Conservation (phyloP, 2,113 vertebrate genomes). For the Platysternon megacephalum region DNA sequence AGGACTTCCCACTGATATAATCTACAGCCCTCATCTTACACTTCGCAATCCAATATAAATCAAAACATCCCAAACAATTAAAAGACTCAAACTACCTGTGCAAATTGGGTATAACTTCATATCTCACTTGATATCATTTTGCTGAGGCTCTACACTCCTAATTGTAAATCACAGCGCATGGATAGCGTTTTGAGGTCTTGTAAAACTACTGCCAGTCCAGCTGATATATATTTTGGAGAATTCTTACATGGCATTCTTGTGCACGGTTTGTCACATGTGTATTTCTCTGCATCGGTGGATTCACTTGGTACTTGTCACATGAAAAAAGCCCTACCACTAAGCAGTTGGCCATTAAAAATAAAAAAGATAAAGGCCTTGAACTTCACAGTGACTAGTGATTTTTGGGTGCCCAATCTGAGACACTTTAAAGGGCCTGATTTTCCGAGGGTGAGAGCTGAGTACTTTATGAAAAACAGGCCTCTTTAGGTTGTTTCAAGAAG, state of each 20-base stretch:
- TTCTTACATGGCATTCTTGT: accelerated
- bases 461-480: background rate
- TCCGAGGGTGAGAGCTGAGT: background rate
- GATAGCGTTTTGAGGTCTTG: background rate
- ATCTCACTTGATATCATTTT: background rate
- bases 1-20: slow-evolving; percentile 25
- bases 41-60: background rate
- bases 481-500: background rate
- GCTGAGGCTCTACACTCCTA: background rate
- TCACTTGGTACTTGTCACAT: accelerated
- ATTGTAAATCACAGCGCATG: background rate
- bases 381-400: background rate
- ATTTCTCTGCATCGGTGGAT: background rate
- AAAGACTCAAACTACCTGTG: background rate
- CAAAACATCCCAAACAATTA: background rate
- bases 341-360: background rate
- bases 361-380: background rate
- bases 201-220: background rate
- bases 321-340: background rate
- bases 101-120: background rate
- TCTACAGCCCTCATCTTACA: background rate
- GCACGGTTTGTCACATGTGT: background rate
- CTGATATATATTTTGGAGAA: accelerated
- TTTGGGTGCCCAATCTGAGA: background rate
- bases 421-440: background rate